Evolutionary conservation across 2,888 invertebrate genomes (phyloP).

Genomic region (Xanthorhoe designata): DNA sequence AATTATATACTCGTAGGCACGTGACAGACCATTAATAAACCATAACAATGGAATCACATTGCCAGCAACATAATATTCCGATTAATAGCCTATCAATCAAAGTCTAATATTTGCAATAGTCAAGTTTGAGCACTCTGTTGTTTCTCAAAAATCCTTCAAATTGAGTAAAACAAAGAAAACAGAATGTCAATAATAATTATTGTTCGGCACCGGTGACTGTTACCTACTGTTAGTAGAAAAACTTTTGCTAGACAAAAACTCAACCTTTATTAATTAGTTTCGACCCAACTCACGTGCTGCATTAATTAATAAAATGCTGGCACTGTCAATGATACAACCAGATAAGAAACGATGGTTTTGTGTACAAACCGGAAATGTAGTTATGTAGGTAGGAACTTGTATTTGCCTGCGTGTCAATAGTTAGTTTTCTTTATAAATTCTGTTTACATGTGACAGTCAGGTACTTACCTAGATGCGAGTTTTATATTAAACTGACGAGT

Average conservation of each 20-base stretch:
- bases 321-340: slow-evolving; percentile 1
- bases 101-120: neutral
- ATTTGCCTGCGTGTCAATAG: neutral
- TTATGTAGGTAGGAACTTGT: too few relatives aligned
- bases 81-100: neutral
- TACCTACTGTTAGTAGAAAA: slow-evolving; percentile 4
- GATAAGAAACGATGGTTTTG: neutral
- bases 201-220: neutral
- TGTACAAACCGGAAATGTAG: neutral
- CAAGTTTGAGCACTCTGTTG: neutral
- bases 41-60: neutral
- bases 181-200: neutral
- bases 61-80: neutral
- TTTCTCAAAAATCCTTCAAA: neutral
- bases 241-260: slow-evolving; percentile 20
- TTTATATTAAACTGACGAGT: neutral
- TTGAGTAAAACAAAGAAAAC: neutral
- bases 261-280: slow-evolving; percentile 48
- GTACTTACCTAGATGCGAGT: neutral
- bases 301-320: slow-evolving; percentile 34
- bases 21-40: slow-evolving; percentile 1
- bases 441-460: neutral
- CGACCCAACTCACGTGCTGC: slow-evolving; percentile 37
- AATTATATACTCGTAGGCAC: neutral
- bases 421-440: neutral